Base-by-base conservation (phyloP, 2,797 vertebrate species). In the Alosa sapidissima region DNA sequence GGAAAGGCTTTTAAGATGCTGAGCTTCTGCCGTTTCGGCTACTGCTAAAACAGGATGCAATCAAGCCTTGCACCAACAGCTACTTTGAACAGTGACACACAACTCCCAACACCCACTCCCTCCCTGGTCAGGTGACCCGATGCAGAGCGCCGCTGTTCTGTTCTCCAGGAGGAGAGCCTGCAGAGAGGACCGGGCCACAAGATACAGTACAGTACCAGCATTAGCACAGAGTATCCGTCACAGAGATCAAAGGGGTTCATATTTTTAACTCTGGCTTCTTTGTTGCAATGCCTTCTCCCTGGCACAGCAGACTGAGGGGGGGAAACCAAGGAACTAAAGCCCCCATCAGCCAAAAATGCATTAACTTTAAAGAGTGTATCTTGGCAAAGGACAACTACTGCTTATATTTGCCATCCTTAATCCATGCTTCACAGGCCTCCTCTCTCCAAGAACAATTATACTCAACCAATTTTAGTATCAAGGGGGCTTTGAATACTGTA, bases 201-300 rank as follows among this genome's bases (percentile, higher is more conserved):
- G 5, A 49, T 52, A 82, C 75, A n/a, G 81, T 52, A 82, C 75
- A n/a, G 28, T 28, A 28, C 28, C 28, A 28, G 28, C 45, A 81
- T 62, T 75, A 85, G 72, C 81, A 87, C 85, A 65, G 81, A 33
- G 78, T 83, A 81, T 54, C 82, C 58, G 62, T 85, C 81, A 72
- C 68, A 54, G 47, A 84, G 85, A 90, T 86, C 85, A 86, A 88
- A 88, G 85, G 49, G 33, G 45, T 16, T 49, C 48, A 72, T 86
- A 51, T 85, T 85, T 86, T 82, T 81, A 78, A 75, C 85, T 45
- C 45, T 14, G 9, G 51, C 28, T 19, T 9, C 82, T 81, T 52
- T 41, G 47, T 52, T 41, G 47, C 33, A 48, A 24, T 55, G 48
- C 82, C 24, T 83, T 72, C 84, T 83, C 51, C 45, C 78, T 65